Percentiles rank a stretch among this genome's conserved stretches.
phyloP scores from a whole-genome alignment of 1,140 invertebrate genomes.

The Eupeodes corollae region DNA sequence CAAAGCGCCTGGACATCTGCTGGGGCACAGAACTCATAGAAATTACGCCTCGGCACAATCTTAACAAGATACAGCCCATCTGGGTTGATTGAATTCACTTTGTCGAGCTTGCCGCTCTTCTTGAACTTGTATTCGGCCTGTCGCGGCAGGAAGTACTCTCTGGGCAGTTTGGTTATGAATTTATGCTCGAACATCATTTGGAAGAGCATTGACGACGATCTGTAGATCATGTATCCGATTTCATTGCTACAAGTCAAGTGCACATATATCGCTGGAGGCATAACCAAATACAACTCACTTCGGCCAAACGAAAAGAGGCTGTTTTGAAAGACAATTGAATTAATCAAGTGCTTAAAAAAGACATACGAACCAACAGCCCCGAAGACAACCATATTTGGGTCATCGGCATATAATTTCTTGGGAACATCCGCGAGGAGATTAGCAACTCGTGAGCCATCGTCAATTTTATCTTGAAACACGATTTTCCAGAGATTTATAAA shows the following conservation, averaged over 20 bases:
- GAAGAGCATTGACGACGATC: constrained; percentile 43
- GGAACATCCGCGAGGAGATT: constrained; percentile 39
- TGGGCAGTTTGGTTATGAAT: constrained; percentile 41
- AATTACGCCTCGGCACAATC: constrained; percentile 40
- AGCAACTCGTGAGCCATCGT: constrained; percentile 41
- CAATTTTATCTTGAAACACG: constrained; percentile 45
- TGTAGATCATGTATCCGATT: constrained; percentile 33
- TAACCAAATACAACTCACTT: constrained; percentile 42
- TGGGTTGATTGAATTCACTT: constrained; percentile 39
- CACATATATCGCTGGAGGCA: constrained; percentile 43
- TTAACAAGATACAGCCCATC: constrained; percentile 44
- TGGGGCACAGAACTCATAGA: constrained; percentile 37
- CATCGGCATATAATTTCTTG: constrained; percentile 16
- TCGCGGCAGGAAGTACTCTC: constrained; percentile 44
- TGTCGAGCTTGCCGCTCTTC: constrained; percentile 21
- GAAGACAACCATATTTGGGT: constrained; percentile 40
- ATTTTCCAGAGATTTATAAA: constrained; percentile 44
- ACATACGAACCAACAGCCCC: constrained; percentile 41
- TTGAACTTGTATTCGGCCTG: constrained; percentile 26
- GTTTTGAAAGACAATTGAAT: constrained; percentile 43
- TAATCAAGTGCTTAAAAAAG: constrained; percentile 45
- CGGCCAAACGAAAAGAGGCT: constrained; percentile 39
- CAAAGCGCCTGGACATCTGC: constrained; percentile 43
- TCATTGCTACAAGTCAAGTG: constrained; percentile 26
- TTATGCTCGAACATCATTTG: constrained; percentile 45